Percentiles rank a stretch among this genome's conserved stretches.
Conservation (phyloP, 2,113 vertebrate genomes). For the Seriola rivoliana region DNA sequence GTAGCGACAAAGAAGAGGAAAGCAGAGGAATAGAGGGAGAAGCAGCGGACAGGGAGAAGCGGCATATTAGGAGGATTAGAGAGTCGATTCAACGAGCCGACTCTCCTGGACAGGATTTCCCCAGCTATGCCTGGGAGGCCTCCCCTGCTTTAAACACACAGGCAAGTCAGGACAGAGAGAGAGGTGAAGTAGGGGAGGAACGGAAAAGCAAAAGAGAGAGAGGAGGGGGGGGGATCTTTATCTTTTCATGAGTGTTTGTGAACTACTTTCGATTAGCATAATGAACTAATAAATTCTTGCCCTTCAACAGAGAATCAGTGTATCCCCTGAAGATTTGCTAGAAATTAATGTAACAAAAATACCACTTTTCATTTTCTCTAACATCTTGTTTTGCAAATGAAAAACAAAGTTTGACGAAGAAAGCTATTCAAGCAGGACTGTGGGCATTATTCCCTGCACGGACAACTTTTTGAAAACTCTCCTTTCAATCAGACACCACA, state of each 20-base stretch:
- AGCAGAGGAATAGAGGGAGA: slow-evolving; percentile 20
- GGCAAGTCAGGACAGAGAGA: slow-evolving; percentile 70
- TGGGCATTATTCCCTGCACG: not conserved
- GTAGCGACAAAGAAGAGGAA: slow-evolving; percentile 2
- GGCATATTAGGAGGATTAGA: slow-evolving; percentile 74
- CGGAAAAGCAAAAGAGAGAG: slow-evolving; percentile 22
- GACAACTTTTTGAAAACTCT: slow-evolving; percentile 4
- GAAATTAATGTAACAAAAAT: slow-evolving; percentile 38
- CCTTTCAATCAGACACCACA: slow-evolving; percentile 14
- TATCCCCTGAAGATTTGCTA: slow-evolving; percentile 19
- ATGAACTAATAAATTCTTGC: slow-evolving; percentile 62
- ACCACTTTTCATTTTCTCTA: slow-evolving; percentile 29
- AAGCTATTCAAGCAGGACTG: not conserved
- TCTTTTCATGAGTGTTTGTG: slow-evolving; percentile 53
- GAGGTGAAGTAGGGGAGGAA: slow-evolving; percentile 31
- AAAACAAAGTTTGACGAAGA: slow-evolving; percentile 15
- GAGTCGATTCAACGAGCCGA: slow-evolving; percentile 61
- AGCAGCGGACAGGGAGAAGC: slow-evolving; percentile 39
- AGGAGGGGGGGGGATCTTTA: slow-evolving; percentile 17
- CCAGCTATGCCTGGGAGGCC: slow-evolving; percentile 67
- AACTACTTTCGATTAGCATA: slow-evolving; percentile 58
- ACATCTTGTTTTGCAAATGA: slow-evolving; percentile 48
- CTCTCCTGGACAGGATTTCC: slow-evolving; percentile 72
- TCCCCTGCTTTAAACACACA: slow-evolving; percentile 68
- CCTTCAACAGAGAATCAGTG: slow-evolving; percentile 35